phyloP scores from a whole-genome alignment of 2,113 vertebrate genomes.

The Chionodraco myersi region DNA sequence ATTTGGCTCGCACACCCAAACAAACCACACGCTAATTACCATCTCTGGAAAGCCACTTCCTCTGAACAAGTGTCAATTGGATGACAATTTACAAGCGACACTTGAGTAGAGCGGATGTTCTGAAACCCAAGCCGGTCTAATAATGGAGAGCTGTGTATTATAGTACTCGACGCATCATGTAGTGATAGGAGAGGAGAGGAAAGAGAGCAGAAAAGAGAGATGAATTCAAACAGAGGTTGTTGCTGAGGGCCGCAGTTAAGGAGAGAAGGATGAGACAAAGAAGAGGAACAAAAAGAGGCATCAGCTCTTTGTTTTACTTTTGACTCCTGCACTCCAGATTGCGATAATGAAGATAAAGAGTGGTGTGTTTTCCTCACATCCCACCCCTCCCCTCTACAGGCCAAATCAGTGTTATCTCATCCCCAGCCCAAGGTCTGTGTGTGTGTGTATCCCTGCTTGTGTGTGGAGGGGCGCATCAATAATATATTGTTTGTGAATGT shows the following conservation, averaged over 20 bases:
- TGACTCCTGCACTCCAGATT: conserved; percentile 21
- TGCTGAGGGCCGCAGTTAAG: background rate
- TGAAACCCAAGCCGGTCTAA: conserved; percentile 30
- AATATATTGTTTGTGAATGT: conserved; percentile 16
- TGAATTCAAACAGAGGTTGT: conserved; percentile 1
- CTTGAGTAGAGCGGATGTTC: conserved; percentile 54
- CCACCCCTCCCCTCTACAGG: conserved; percentile 6
- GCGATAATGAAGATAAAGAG: conserved; percentile 60
- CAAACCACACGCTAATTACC: conserved; percentile 71
- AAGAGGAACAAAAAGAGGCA: background rate
- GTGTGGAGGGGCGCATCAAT: conserved; percentile 9
- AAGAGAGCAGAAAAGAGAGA: background rate
- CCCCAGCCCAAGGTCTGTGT: conserved; percentile 19
- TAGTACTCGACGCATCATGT: conserved; percentile 15
- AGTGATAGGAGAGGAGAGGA: background rate
- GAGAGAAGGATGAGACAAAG: background rate
- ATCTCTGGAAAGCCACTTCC: conserved; percentile 66
- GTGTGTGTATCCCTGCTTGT: conserved; percentile 12
- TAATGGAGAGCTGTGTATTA: conserved; percentile 47
- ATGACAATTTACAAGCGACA: conserved; percentile 70
- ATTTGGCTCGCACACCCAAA: conserved; percentile 66
- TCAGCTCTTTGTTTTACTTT: conserved; percentile 17
- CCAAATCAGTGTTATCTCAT: conserved; percentile 41
- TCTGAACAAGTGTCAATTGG: conserved; percentile 77
- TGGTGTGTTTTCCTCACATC: conserved; percentile 27